Evolutionary conservation across 1,140 invertebrate genomes (phyloP), one percentile per base, ranked within the genome.

Genomic region (Drosophila kikkawai): DNA sequence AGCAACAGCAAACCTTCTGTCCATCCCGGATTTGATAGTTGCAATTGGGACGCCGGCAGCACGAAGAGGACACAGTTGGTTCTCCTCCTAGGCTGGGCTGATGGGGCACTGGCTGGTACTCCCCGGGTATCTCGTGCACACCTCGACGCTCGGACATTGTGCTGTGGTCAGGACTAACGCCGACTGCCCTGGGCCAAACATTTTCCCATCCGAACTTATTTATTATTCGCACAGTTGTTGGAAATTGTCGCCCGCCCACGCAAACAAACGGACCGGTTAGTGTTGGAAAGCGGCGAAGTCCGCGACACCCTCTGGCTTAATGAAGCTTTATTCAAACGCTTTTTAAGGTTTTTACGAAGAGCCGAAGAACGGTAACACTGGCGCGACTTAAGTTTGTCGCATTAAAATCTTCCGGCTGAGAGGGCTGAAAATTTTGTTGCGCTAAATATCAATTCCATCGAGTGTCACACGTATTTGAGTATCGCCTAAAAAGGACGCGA

Each of bases 321-420:
- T 71, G 41, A 29, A 29, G 26, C 26, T 29, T 29, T 29, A 6
- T 29, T 29, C 0, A 1, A 29, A 7, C 6, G 26, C 26, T 29
- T 29, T 29, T 29, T 29, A 29, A 29, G 26, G 6, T 29, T 29
- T 29, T 6, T 34, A 8, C 9, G 7, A 34, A 2, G 32, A 9
- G 7, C 32, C 1, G 32, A 34, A 34, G 32, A 34, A 9, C 32
- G 32, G 32, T 9, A 8, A 26, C 45, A 48, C 45, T 26, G 45
- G 7, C 22, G 45, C 22, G 45, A 15, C 44, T 47, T 15, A 66
- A 90, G 85, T 88, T 81, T 81, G 26, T 29, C 26, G 83, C 83
- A 79, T 88, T 91, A 81, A 87, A 91, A 91, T 91, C 84, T 91
- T 91, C 88, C 87, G 90, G 87, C 87, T 91, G 87, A 91, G 88